phyloP scores from a whole-genome alignment of 2,888 invertebrate species.

The Apotomis betuletana region DNA sequence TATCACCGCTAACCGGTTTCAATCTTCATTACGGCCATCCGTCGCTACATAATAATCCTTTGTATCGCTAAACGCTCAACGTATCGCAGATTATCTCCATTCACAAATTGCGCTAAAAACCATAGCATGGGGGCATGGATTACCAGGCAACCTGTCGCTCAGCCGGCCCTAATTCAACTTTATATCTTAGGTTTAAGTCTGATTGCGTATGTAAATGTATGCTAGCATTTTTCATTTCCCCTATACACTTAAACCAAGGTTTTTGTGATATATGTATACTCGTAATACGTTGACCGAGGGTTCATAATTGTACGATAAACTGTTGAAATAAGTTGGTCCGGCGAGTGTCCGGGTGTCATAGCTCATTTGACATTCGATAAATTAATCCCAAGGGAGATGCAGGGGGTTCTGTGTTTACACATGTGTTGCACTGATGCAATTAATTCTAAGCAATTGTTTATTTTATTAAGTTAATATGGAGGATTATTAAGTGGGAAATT shows the following conservation, averaged over 20 bases:
- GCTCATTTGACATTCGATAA: conserved; percentile 82
- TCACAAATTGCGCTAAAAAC: conserved; percentile 81
- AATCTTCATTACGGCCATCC: conserved; percentile 27
- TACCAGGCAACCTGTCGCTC: conserved; percentile 2
- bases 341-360: conserved; percentile 72
- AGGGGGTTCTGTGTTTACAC: conserved; percentile 43
- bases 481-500: conserved; percentile 40
- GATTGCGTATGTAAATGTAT: conserved; percentile 17
- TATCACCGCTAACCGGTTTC: neutral
- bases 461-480: conserved; percentile 42
- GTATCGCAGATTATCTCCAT: conserved; percentile 68
- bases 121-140: conserved; percentile 30
- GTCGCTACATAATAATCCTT: conserved; percentile 53
- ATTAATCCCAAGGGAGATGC: conserved; percentile 77
- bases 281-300: conserved; percentile 8
- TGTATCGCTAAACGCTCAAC: conserved; percentile 67
- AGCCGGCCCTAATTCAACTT: conserved; percentile 17
- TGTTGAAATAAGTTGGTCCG: conserved; percentile 40
- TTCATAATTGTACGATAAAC: neutral
- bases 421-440: conserved; percentile 44
- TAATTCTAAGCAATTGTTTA: conserved; percentile 43
- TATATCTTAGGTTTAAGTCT: neutral
- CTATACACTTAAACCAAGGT: conserved; percentile 6
- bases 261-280: neutral
- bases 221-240: conserved; percentile 19